Evolutionary conservation across 2,888 invertebrate genomes (phyloP).

Genomic region (Heliconius ismenius): DNA sequence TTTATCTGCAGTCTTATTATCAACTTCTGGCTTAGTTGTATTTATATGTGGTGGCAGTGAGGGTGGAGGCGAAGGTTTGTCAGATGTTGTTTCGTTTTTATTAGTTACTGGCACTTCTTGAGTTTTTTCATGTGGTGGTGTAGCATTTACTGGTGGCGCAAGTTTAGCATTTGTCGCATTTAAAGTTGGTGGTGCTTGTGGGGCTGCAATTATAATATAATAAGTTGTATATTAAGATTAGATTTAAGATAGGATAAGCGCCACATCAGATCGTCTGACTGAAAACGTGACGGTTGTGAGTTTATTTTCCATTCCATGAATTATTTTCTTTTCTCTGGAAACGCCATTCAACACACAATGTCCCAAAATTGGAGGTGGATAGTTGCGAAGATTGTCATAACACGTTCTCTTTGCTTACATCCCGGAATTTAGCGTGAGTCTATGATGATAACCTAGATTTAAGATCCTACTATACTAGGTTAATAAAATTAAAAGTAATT

Average conservation of each 20-base stretch:
- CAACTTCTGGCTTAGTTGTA: slow-evolving; percentile 9
- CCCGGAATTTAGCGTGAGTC: too few species aligned
- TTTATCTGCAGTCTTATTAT: slow-evolving; percentile 18
- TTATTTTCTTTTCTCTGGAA: not conserved
- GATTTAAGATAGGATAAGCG: not conserved
- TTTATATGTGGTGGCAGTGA: slow-evolving; percentile 3
- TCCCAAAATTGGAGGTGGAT: not conserved
- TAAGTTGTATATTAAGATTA: not conserved
- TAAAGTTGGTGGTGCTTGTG: not conserved
- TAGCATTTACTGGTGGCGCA: not conserved
- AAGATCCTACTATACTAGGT: too few species aligned
- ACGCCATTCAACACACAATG: not conserved
- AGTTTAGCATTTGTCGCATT: slow-evolving; percentile 5
- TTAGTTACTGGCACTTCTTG: slow-evolving; percentile 3
- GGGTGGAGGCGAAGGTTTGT: not conserved
- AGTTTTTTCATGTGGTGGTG: slow-evolving; percentile 10
- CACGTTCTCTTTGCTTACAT: not conserved
- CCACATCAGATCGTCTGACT: not conserved
- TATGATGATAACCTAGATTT: too few species aligned
- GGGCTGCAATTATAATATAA: slow-evolving; percentile 2
- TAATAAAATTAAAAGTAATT: too few species aligned
- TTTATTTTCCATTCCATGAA: not conserved
- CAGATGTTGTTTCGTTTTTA: slow-evolving; percentile 10
- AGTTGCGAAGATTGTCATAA: not conserved
- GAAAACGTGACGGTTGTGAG: not conserved